phyloP scores from a whole-genome alignment of 2,113 vertebrate species.

The Corynorhinus townsendii region DNA sequence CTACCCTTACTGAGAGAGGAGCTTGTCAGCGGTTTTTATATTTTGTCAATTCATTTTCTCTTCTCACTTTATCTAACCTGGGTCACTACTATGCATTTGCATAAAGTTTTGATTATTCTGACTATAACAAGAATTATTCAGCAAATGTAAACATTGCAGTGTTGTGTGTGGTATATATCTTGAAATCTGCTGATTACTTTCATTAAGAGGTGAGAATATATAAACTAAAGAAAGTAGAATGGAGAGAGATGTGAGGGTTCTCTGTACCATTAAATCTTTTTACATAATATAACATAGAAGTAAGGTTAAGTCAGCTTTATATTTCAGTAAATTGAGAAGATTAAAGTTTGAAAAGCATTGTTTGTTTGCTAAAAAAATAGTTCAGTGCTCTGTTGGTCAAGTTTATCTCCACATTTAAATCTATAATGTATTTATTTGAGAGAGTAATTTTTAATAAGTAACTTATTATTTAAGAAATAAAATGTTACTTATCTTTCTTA shows the following conservation, averaged over 20 bases:
- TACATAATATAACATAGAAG: background rate
- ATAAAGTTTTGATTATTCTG: background rate
- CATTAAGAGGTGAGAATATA: background rate
- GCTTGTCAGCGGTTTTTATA: constrained; percentile 34
- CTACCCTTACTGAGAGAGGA: background rate
- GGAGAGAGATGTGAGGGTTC: background rate
- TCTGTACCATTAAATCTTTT: background rate
- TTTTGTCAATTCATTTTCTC: constrained; percentile 37
- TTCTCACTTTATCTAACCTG: background rate
- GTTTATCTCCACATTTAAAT: background rate
- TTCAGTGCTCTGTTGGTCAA: background rate
- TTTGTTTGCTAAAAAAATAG: background rate
- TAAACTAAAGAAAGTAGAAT: background rate
- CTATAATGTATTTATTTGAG: background rate
- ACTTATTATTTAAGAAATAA: background rate
- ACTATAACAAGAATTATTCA: background rate
- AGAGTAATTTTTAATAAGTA: background rate
- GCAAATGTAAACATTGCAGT: background rate
- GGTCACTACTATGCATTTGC: background rate
- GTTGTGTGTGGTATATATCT: background rate
- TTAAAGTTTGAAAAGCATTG: background rate
- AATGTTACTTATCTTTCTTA: background rate
- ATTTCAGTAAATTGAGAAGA: background rate
- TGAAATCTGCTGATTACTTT: background rate
- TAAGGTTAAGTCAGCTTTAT: background rate